Evolutionary conservation across 2,113 vertebrate genomes (phyloP).

Genomic region (Capra hircus): DNA sequence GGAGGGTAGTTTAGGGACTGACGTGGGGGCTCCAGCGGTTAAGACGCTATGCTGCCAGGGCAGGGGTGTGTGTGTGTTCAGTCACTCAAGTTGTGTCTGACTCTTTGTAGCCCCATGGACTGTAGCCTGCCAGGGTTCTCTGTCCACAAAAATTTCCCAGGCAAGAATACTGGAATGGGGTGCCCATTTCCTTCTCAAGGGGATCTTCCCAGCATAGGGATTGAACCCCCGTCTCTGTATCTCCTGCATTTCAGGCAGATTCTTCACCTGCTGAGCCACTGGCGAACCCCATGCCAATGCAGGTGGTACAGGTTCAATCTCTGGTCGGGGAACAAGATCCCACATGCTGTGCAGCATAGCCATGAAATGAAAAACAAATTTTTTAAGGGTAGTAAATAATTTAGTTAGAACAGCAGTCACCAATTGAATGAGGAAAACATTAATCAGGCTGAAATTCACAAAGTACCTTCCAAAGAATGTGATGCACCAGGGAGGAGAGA

Average conservation of each 20-base stretch:
- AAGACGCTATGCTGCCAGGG: neutral
- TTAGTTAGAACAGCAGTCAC: neutral
- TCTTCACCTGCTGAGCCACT: neutral
- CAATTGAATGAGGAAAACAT: neutral
- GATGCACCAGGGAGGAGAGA: neutral
- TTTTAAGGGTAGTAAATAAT: neutral
- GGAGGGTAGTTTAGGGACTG: neutral
- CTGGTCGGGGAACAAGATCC: neutral
- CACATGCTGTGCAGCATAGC: neutral
- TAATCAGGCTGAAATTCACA: neutral
- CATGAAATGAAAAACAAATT: neutral
- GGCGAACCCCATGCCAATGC: accelerated
- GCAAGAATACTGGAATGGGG: neutral
- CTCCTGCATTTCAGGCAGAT: neutral
- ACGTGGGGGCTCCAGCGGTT: neutral
- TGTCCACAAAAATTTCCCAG: neutral
- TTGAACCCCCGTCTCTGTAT: neutral
- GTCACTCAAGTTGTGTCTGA: neutral
- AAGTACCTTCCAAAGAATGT: neutral
- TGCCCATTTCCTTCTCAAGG: neutral
- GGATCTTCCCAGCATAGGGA: neutral
- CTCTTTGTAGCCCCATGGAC: neutral
- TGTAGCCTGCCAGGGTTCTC: neutral
- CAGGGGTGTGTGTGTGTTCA: neutral
- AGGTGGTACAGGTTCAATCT: neutral